Percentiles rank a stretch among this genome's conserved stretches.
Conservation (phyloP, 2,888 invertebrate genomes). For the Steinernema carpocapsae region DNA sequence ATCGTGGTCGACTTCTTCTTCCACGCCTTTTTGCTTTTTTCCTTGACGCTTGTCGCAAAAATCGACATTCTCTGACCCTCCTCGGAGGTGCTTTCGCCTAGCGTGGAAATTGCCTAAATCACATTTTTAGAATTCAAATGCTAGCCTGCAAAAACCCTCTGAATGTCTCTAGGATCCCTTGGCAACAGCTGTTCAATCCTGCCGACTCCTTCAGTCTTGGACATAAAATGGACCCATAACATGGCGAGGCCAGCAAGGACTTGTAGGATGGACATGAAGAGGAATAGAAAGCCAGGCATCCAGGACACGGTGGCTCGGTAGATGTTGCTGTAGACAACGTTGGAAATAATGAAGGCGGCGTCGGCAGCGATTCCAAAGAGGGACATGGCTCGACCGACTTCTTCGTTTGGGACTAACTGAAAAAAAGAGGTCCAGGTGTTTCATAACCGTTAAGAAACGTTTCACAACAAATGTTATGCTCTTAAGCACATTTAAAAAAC, state of each 20-base stretch:
- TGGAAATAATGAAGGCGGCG: slow-evolving; percentile 51
- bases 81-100: no score
- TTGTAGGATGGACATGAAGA: slow-evolving; percentile 48
- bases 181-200: slow-evolving; percentile 19
- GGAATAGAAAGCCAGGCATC: slow-evolving; percentile 53
- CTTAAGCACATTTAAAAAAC: no score
- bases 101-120: slow-evolving; percentile 7
- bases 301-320: slow-evolving; percentile 51
- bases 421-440: no score
- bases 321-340: slow-evolving; percentile 47
- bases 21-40: background rate
- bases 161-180: slow-evolving; percentile 14
- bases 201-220: slow-evolving; percentile 46
- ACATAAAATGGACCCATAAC: slow-evolving; percentile 52
- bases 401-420: slow-evolving; percentile 50
- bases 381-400: slow-evolving; percentile 54
- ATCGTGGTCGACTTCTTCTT: slow-evolving; percentile 20
- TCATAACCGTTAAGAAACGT: background rate
- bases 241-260: slow-evolving; percentile 44
- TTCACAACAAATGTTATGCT: no score
- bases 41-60: background rate
- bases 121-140: background rate
- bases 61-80: background rate
- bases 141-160: background rate
- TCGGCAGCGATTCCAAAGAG: slow-evolving; percentile 55